Evolutionary conservation across 1,140 invertebrate genomes (phyloP).

Genomic region (Psilanteris sp.): DNA sequence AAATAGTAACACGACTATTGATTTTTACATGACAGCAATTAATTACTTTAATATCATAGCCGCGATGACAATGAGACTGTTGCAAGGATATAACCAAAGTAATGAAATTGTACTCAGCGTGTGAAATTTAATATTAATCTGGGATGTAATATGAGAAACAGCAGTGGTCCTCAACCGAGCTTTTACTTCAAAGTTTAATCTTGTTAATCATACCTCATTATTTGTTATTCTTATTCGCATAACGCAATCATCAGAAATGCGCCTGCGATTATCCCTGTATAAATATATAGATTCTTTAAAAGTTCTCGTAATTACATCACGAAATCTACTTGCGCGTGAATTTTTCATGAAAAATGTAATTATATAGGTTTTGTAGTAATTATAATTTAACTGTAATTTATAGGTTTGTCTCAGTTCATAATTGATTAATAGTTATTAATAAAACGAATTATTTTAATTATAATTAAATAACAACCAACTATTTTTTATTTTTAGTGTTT

Average conservation of each 20-base stretch:
- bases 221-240: slow-evolving; percentile 17
- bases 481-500: no score
- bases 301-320: no score
- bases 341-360: no score
- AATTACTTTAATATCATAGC: slow-evolving; percentile 37
- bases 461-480: no score
- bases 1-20: slow-evolving; percentile 12
- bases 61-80: slow-evolving; percentile 32
- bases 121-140: slow-evolving; percentile 79
- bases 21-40: slow-evolving; percentile 49
- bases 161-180: slow-evolving; percentile 40
- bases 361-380: no score
- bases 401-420: no score
- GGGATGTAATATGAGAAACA: slow-evolving; percentile 73
- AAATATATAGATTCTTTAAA: no score
- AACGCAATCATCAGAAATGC: slow-evolving; percentile 19
- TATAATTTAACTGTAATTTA: no score
- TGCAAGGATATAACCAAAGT: slow-evolving; percentile 60
- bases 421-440: no score
- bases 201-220: slow-evolving; percentile 6
- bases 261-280: no score
- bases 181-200: slow-evolving; percentile 6
- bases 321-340: no score
- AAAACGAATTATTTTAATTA: no score
- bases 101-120: slow-evolving; percentile 78